phyloP scores from a whole-genome alignment of 1,140 invertebrate species.

The Streblospio benedicti region DNA sequence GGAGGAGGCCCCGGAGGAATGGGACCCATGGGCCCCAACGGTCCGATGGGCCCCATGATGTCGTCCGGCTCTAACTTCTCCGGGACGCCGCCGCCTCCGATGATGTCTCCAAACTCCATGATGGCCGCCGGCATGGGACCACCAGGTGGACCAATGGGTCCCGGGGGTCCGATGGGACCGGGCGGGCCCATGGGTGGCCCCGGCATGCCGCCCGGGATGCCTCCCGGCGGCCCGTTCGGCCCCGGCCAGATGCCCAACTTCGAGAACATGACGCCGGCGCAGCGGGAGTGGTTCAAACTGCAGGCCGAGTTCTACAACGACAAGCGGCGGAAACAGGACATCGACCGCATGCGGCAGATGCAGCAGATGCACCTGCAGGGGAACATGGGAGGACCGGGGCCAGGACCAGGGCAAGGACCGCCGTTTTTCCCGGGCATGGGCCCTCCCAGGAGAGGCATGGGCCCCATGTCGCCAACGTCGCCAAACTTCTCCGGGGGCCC shows the following conservation, averaged over 20 bases:
- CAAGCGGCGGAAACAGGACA: constrained; percentile 36
- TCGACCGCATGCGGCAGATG: constrained; percentile 34
- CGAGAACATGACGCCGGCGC: constrained; percentile 38
- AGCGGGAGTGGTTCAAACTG: constrained; percentile 69
- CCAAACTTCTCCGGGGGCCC: constrained; percentile 27
- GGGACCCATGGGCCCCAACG: not conserved
- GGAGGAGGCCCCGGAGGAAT: too few relatives aligned
- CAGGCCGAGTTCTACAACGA: constrained; percentile 52
- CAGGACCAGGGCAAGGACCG: constrained; percentile 8
- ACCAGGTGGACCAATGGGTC: constrained; percentile 35
- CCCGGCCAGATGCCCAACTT: constrained; percentile 20
- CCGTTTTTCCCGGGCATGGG: constrained; percentile 21
- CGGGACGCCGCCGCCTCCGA: constrained; percentile 16
- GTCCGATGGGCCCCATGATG: constrained; percentile 10
- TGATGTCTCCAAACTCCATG: constrained; percentile 20
- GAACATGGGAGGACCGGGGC: constrained; percentile 1
- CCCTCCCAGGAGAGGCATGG: constrained; percentile 25
- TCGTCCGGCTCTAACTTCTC: not conserved
- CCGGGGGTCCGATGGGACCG: not conserved
- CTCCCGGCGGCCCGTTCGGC: constrained; percentile 16
- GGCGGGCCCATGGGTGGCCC: constrained; percentile 19
- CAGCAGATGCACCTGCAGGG: constrained; percentile 2
- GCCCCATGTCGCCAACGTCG: constrained; percentile 30
- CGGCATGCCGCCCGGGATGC: constrained; percentile 19
- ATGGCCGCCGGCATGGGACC: constrained; percentile 27